Conservation (phyloP, 1,140 invertebrate genomes). For the Chironomus striatipennis region DNA sequence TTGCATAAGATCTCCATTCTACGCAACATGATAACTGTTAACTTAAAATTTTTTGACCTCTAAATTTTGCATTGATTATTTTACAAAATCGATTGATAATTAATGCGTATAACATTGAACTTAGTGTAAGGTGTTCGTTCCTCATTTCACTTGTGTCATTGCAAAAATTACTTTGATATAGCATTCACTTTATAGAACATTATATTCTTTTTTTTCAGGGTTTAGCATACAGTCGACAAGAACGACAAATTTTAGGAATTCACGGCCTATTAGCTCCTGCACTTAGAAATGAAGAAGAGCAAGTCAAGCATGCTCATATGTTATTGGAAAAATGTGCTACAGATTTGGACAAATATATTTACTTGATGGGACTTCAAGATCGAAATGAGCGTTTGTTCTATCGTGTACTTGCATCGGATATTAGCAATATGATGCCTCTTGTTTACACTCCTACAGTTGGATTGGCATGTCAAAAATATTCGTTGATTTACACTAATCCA, state of each 20-base stretch:
- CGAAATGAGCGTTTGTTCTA: conserved; percentile 90
- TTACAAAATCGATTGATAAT: no score
- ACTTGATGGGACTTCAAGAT: conserved; percentile 67
- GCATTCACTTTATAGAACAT: not conserved
- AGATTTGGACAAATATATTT: conserved; percentile 73
- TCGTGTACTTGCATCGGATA: conserved; percentile 77
- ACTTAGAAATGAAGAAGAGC: conserved; percentile 76
- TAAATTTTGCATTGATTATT: no score
- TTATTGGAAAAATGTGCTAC: conserved; percentile 63
- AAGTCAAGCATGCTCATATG: conserved; percentile 60
- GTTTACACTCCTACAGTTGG: conserved; percentile 93
- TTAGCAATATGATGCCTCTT: conserved; percentile 79
- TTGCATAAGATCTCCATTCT: no score
- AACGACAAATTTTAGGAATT: conserved; percentile 73
- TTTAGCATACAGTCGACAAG: conserved; percentile 74
- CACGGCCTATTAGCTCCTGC: conserved; percentile 72
- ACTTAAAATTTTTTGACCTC: no score
- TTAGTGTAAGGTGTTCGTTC: not conserved
- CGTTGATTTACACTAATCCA: conserved; percentile 83
- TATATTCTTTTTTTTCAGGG: conserved; percentile 48
- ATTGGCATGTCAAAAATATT: conserved; percentile 91
- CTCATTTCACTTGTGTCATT: conserved; percentile 18
- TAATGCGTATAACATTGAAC: not conserved
- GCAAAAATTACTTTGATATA: not conserved
- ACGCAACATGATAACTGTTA: no score